A percentile compares a stretch with the other conserved stretches of the same genome.
phyloP scores from a whole-genome alignment of 2,113 vertebrate genomes.

The Sapayoa aenigma region DNA sequence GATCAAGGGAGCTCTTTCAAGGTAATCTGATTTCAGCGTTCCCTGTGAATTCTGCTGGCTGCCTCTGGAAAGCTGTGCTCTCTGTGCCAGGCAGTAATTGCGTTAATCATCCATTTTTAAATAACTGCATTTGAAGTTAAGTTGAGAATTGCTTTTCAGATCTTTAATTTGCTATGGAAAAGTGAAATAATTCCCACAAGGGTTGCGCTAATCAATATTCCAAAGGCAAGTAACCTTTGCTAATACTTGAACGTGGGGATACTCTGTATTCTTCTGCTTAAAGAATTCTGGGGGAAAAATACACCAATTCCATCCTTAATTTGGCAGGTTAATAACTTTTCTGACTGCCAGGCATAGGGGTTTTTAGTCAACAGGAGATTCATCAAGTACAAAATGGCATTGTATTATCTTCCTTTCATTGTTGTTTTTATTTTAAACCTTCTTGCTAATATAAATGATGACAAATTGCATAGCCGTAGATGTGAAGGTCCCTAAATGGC shows the following conservation, averaged over 20 bases:
- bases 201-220: slow-evolving; percentile 17
- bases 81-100: slow-evolving; percentile 51
- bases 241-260: not conserved
- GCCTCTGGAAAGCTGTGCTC: slow-evolving; percentile 46
- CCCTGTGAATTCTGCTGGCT: slow-evolving; percentile 10
- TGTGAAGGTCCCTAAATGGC: slow-evolving; percentile 70
- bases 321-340: slow-evolving; percentile 21
- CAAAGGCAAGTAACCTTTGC: slow-evolving; percentile 21
- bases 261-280: not conserved
- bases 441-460: slow-evolving; percentile 64
- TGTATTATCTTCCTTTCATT: not conserved
- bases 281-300: not conserved
- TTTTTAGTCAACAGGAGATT: slow-evolving; percentile 43
- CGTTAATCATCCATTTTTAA: slow-evolving; percentile 69
- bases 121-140: slow-evolving; percentile 67
- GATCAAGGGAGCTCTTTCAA: slow-evolving; percentile 53
- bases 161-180: slow-evolving; percentile 69
- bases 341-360: not conserved
- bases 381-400: slow-evolving; percentile 11
- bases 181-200: slow-evolving; percentile 54
- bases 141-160: slow-evolving; percentile 68
- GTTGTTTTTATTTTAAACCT: slow-evolving; percentile 42
- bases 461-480: slow-evolving; percentile 72
- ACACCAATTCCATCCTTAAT: not conserved
- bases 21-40: slow-evolving; percentile 56